phyloP scores from a whole-genome alignment of 2,797 vertebrate species.

The Myotis pilosus region DNA sequence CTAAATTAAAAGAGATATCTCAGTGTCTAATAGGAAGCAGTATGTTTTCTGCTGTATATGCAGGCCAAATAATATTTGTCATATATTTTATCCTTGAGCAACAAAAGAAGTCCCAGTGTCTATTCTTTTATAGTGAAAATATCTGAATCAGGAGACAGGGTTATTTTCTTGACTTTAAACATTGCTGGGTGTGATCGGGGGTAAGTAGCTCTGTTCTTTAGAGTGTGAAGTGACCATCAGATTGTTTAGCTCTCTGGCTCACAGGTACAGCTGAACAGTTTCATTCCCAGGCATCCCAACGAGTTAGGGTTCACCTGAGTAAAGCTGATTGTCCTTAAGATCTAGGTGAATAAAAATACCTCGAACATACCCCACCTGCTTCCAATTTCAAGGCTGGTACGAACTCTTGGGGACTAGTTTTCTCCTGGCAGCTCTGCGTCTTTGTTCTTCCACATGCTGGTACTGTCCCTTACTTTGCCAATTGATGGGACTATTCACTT shows the following conservation, averaged over 20 bases:
- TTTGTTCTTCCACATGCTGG: not conserved
- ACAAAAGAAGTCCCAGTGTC: not conserved
- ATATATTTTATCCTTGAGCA: slow-evolving; percentile 8
- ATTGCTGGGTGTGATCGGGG: not conserved
- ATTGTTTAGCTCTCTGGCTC: not conserved
- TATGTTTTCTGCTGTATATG: not conserved
- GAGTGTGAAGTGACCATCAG: not conserved
- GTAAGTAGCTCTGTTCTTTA: not conserved
- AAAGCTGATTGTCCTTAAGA: not conserved
- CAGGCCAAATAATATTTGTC: not conserved
- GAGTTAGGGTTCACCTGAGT: not conserved
- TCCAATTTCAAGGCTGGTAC: not conserved
- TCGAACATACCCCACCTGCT: not conserved
- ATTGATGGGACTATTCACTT: not conserved
- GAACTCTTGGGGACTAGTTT: not conserved
- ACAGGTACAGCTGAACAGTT: not conserved
- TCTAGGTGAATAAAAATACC: not conserved
- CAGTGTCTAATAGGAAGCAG: not conserved
- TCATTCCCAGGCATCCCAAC: not conserved
- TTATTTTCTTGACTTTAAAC: not conserved
- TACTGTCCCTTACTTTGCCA: not conserved
- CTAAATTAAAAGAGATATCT: slow-evolving; percentile 8
- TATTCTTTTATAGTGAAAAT: not conserved
- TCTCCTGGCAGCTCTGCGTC: not conserved
- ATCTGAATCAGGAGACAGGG: not conserved